Evolutionary conservation across 2,888 invertebrate species (phyloP).

Genomic region (Lasiommata megera): DNA sequence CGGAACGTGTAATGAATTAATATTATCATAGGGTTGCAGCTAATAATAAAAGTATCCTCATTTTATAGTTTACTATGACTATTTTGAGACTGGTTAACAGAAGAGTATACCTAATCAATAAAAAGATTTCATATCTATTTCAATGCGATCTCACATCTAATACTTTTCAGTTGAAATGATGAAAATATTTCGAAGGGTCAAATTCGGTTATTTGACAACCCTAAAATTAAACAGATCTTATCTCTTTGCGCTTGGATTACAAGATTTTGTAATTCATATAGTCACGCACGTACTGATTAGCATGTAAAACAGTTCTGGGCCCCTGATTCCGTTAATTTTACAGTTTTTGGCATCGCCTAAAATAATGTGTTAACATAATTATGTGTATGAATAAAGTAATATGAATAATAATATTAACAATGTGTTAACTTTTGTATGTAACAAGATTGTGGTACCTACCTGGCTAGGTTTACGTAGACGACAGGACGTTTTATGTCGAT

Average conservation of each 20-base stretch:
- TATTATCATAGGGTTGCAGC: constrained; percentile 31
- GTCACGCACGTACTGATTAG: constrained; percentile 37
- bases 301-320: constrained; percentile 29
- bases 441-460: no score
- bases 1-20: constrained; percentile 55
- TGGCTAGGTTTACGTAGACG: no score
- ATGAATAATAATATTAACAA: no score
- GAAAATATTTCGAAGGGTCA: no score
- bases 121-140: no score
- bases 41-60: background rate
- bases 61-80: no score
- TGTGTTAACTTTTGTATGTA: background rate
- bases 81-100: no score
- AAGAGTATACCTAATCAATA: no score
- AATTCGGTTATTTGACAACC: constrained; percentile 3
- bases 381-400: no score
- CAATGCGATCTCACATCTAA: no score
- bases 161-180: no score
- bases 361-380: background rate
- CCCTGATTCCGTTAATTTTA: constrained; percentile 27
- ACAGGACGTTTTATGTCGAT: no score
- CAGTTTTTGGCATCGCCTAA: constrained; percentile 18
- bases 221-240: constrained; percentile 47
- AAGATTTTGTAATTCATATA: constrained; percentile 44
- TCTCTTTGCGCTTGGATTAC: constrained; percentile 43